phyloP scores from a whole-genome alignment of 2,113 vertebrate species.

The Cranoglanis bouderius region DNA sequence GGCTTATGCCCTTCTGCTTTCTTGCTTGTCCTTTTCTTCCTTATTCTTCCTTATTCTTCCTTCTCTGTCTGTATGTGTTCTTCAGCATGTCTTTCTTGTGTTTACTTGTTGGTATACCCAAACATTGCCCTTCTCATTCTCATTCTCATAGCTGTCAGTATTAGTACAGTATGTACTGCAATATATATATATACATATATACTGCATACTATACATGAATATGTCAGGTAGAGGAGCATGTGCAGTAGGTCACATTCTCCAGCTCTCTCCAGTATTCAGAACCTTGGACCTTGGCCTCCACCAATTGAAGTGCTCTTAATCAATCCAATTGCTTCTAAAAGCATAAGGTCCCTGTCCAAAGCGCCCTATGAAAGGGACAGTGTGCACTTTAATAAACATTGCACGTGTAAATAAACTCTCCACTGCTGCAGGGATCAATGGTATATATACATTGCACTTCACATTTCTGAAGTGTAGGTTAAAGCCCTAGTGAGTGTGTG shows the following conservation, averaged over 20 bases:
- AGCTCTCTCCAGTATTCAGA: slow-evolving; percentile 6
- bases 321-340: slow-evolving; percentile 66
- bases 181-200: background rate
- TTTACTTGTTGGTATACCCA: slow-evolving; percentile 5
- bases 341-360: slow-evolving; percentile 58
- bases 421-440: slow-evolving; percentile 10
- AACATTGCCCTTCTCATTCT: slow-evolving; percentile 22
- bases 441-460: slow-evolving; percentile 28
- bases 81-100: slow-evolving; percentile 20
- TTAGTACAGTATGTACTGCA: background rate
- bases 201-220: background rate
- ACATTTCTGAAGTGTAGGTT: background rate
- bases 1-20: slow-evolving; percentile 19
- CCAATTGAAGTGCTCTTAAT: slow-evolving; percentile 75
- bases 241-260: background rate
- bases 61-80: background rate
- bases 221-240: background rate
- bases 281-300: slow-evolving; percentile 62
- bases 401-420: slow-evolving; percentile 38
- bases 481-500: background rate
- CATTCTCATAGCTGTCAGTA: background rate
- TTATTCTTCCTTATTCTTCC: background rate
- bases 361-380: slow-evolving; percentile 29
- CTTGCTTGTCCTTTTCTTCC: background rate
- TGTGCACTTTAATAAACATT: slow-evolving; percentile 54